Conservation (phyloP, 2,113 vertebrate species). For the Sebastes fasciatus region DNA sequence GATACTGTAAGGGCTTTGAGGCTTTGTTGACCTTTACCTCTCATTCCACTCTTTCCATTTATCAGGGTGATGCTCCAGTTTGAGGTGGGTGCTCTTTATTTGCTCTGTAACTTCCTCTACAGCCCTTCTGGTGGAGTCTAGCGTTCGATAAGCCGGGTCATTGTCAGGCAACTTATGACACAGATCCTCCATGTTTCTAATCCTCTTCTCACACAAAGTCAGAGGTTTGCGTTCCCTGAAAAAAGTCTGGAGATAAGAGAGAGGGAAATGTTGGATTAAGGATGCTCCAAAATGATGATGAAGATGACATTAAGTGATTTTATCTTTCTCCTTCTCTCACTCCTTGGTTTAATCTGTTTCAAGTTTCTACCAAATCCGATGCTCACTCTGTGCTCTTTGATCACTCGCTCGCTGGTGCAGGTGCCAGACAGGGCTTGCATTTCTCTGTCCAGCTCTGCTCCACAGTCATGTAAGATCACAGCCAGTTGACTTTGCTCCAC, state of each 20-base stretch:
- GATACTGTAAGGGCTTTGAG: neutral
- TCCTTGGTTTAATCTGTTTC: conserved; percentile 33
- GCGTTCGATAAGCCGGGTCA: conserved; percentile 82
- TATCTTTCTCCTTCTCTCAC: conserved; percentile 7
- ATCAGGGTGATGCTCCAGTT: conserved; percentile 89
- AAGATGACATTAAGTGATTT: conserved; percentile 35
- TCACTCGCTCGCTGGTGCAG: conserved; percentile 90
- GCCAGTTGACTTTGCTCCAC: conserved; percentile 87
- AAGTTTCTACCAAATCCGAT: conserved; percentile 27
- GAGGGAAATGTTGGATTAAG: conserved; percentile 19
- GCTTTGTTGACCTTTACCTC: conserved; percentile 81
- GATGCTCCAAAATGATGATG: neutral
- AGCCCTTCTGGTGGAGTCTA: conserved; percentile 79
- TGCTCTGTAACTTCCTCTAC: conserved; percentile 87
- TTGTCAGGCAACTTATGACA: conserved; percentile 91
- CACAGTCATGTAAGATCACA: conserved; percentile 88
- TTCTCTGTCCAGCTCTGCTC: conserved; percentile 89
- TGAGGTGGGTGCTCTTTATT: conserved; percentile 82
- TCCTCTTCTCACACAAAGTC: conserved; percentile 89
- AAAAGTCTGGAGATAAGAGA: conserved; percentile 85
- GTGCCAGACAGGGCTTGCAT: conserved; percentile 83
- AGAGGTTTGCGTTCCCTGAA: conserved; percentile 90
- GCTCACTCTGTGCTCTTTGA: conserved; percentile 91
- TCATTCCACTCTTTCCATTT: conserved; percentile 91
- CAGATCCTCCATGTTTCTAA: conserved; percentile 91